Evolutionary conservation across 1,140 invertebrate genomes (phyloP).

Genomic region (Yoshiicerus persimilis): DNA sequence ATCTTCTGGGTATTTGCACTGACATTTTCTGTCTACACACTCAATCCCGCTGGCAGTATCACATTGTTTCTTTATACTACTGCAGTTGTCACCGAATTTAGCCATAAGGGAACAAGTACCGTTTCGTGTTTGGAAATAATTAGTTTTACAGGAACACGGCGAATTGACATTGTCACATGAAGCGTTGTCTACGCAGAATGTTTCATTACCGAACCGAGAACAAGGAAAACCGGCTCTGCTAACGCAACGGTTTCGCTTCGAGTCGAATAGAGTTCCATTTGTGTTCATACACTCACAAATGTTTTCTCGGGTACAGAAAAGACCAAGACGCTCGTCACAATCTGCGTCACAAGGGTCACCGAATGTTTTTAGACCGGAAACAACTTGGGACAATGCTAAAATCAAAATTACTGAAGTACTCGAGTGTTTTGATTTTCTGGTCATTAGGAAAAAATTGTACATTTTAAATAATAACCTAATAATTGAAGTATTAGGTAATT

Average conservation of each 20-base stretch:
- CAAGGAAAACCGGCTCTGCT: background rate
- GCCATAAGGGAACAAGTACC: conserved; percentile 27
- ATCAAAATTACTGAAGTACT: background rate
- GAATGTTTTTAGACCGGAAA: background rate
- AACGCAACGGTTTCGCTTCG: background rate
- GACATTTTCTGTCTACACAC: conserved; percentile 19
- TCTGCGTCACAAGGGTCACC: conserved; percentile 23
- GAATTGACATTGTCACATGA: background rate
- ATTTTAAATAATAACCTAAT: too few relatives aligned
- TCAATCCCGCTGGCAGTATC: background rate
- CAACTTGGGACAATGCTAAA: background rate
- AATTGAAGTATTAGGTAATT: too few relatives aligned
- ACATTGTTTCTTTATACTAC: background rate
- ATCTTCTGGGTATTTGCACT: background rate
- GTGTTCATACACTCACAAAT: conserved; percentile 34
- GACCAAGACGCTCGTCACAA: conserved; percentile 18
- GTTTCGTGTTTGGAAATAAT: conserved; percentile 26
- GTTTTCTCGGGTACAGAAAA: conserved; percentile 8
- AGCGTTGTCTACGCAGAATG: conserved; percentile 31
- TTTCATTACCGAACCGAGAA: conserved; percentile 3
- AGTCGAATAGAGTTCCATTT: conserved; percentile 8
- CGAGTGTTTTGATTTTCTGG: background rate
- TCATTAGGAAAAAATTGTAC: background rate
- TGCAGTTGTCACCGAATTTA: conserved; percentile 27
- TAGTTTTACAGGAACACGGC: conserved; percentile 11